A percentile compares a stretch with the other conserved stretches of the same genome.
Conservation (phyloP, 2,113 vertebrate genomes). For the Trematocara marginatum region DNA sequence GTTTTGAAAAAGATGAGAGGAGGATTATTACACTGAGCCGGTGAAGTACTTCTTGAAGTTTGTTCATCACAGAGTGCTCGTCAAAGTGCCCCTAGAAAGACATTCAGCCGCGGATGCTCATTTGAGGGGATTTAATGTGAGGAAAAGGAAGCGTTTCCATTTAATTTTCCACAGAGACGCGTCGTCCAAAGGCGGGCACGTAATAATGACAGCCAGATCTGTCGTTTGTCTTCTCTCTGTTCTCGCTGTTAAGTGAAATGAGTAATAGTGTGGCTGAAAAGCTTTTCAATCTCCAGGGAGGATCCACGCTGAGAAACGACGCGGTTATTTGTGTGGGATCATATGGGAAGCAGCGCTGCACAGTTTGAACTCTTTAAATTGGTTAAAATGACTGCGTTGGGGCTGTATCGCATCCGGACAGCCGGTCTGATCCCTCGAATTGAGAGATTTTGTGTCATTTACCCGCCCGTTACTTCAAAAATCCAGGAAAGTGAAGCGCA, state of each 20-base stretch:
- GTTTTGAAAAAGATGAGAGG: conserved; percentile 17
- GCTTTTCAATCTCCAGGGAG: background rate
- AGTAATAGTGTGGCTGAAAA: background rate
- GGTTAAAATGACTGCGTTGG: background rate
- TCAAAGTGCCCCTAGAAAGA: background rate
- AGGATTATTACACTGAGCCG: conserved; percentile 14
- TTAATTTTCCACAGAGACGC: background rate
- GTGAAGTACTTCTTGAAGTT: conserved; percentile 6
- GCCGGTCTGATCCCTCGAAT: background rate
- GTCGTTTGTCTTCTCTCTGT: background rate
- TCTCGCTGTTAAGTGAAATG: conserved; percentile 2
- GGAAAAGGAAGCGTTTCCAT: background rate
- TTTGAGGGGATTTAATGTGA: conserved; percentile 4
- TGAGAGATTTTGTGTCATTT: background rate
- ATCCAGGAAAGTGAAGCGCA: background rate
- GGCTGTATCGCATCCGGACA: background rate
- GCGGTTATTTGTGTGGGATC: background rate
- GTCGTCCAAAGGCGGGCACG: background rate
- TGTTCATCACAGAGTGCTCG: background rate
- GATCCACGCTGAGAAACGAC: background rate
- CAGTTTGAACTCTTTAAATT: background rate
- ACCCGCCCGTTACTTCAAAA: background rate
- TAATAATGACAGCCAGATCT: background rate
- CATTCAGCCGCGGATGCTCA: background rate
- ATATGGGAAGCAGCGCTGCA: background rate